These are phyloP conservation scores for Dryadula phaetusa DNA, from an alignment of 2,888 invertebrate genomes.

Conservation along the genomic window DNA sequence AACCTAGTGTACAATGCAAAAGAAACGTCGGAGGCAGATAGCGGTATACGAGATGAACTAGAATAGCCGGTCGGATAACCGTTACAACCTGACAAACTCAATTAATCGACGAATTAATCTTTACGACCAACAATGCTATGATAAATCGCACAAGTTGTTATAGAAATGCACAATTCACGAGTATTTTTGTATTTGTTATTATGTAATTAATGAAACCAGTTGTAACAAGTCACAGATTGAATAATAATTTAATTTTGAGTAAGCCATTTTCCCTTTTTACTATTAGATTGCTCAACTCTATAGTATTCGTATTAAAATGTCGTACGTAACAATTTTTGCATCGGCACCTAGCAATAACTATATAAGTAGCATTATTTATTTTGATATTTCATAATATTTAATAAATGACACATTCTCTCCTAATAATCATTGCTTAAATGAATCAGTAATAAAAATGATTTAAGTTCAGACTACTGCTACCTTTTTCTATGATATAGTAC, in stretches of 20 bases:
- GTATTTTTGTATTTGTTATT: slow-evolving; percentile 13
- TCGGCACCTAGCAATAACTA: no score
- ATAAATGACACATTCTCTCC: not conserved
- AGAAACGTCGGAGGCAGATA: slow-evolving; percentile 63
- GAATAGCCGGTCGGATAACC: slow-evolving; percentile 74
- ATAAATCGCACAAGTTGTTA: slow-evolving; percentile 32
- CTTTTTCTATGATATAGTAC: not conserved
- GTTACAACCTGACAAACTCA: slow-evolving; percentile 71
- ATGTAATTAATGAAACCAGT: slow-evolving; percentile 7
- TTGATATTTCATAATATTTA: no score
- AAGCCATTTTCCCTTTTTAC: not conserved
- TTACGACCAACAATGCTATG: slow-evolving; percentile 42
- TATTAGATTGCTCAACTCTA: slow-evolving; percentile 2
- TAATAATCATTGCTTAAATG: not conserved
- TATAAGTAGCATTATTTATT: not conserved
- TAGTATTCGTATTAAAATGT: not conserved
- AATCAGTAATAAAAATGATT: not conserved
- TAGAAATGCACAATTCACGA: slow-evolving; percentile 8
- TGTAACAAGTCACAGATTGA: slow-evolving; percentile 4
- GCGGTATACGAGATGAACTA: slow-evolving; percentile 74
- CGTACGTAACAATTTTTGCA: slow-evolving; percentile 10
- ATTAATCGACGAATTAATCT: slow-evolving; percentile 64
- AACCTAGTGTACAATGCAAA: slow-evolving; percentile 50
- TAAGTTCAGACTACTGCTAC: no score
- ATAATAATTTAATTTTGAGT: slow-evolving; percentile 9